These are phyloP conservation scores for Standfussiana lucernea DNA, from an alignment of 2,888 invertebrate genomes.

Conservation along the genomic window DNA sequence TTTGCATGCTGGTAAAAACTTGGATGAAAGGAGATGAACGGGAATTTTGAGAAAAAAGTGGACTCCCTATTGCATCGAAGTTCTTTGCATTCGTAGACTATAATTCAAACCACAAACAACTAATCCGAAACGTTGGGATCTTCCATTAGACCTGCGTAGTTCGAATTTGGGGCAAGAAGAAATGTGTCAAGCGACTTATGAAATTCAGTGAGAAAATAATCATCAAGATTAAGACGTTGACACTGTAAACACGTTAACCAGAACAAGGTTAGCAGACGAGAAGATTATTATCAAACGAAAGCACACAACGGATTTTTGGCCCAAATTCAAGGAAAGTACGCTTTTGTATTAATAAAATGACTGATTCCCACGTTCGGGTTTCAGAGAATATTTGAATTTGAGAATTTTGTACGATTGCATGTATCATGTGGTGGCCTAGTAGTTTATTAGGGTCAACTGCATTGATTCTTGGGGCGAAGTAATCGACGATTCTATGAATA, in stretches of 20 bases:
- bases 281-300: conserved; percentile 61
- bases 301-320: conserved; percentile 54
- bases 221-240: conserved; percentile 42
- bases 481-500: conserved; percentile 49
- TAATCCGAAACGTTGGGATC: not conserved
- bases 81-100: not conserved
- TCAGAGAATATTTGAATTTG: conserved; percentile 31
- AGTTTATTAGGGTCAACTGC: conserved; percentile 43
- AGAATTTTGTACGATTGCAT: conserved; percentile 14
- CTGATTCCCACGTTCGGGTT: conserved; percentile 57
- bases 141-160: not conserved
- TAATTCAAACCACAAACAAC: not conserved
- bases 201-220: conserved; percentile 45
- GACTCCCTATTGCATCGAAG: not conserved
- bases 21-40: no score
- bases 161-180: conserved; percentile 20
- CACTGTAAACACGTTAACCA: conserved; percentile 36
- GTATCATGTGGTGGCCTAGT: conserved; percentile 19
- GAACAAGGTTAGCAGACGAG: conserved; percentile 58
- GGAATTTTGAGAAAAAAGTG: not conserved
- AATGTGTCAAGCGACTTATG: conserved; percentile 37
- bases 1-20: not conserved
- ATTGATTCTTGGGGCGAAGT: conserved; percentile 41
- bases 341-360: conserved; percentile 38
- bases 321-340: conserved; percentile 57